phyloP scores from a whole-genome alignment of 2,113 vertebrate genomes.

The Mungos mungo region DNA sequence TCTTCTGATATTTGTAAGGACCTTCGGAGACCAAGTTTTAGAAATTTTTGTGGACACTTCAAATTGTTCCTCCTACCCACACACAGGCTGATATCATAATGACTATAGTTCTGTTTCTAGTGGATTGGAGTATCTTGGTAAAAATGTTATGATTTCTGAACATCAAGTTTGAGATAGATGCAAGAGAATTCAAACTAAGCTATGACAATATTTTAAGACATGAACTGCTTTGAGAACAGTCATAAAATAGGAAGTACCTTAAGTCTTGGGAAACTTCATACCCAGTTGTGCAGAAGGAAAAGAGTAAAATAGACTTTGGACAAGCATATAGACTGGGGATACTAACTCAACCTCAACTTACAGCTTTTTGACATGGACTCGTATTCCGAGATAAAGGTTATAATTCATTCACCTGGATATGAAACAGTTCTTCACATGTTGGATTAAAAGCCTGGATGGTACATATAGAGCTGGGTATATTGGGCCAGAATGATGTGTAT shows the following conservation, averaged over 20 bases:
- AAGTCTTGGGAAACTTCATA: background rate
- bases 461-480: background rate
- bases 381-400: background rate
- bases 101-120: background rate
- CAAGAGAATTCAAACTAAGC: background rate
- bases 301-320: background rate
- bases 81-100: background rate
- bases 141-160: background rate
- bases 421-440: conserved; percentile 1
- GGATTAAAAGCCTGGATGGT: background rate
- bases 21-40: background rate
- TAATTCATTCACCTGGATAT: background rate
- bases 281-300: background rate
- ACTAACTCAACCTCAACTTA: background rate
- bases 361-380: background rate
- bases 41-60: background rate
- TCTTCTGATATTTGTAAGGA: background rate
- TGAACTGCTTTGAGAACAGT: background rate
- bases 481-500: background rate
- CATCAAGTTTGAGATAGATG: background rate
- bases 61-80: background rate
- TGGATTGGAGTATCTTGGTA: background rate
- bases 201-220: background rate
- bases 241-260: background rate
- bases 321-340: background rate